Evolutionary conservation across 1,140 invertebrate species (phyloP), one percentile per base, ranked within the genome.

Genomic region (Drosophila suzukii): DNA sequence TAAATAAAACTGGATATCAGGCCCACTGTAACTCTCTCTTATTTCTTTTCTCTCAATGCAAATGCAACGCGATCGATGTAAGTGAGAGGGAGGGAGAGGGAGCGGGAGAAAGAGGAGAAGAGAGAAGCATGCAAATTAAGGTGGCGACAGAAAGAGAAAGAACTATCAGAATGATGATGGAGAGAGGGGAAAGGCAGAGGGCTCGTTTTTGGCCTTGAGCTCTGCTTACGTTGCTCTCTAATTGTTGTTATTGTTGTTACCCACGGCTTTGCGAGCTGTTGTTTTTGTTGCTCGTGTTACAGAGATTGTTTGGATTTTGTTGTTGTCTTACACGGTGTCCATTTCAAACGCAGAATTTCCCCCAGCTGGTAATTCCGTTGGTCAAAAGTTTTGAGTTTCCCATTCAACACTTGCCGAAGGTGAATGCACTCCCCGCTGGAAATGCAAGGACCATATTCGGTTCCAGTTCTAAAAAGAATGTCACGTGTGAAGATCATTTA

Each of bases 261-360:
- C 12, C 34, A 13, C 20, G 15, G 46, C 27, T 17, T 34, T 49
- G 50, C 34, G 46, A 50, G 34, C 34, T 32, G 17, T 61, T 61
- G 62, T 30, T 60, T 59, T 20, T 20, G 8, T 32, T 38, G 57
- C 34, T 51, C 32, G 11, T 32, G 13, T 43, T 51, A 36, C 58
- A 61, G 34, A 12, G 24, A 32, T 32, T 12, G 39, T 32, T 13
- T 47, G 47, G 20, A 38, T 20, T 20, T 38, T 30, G 12, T 49
- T 17, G 20, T 30, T 12, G 32, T n/a, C 30, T 36, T 30, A 17
- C 44, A 47, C 12, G 13, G 62, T 66, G 44, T 46, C 38, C 32
- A 65, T 66, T 68, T 41, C 63, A 51, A 51, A 51, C 30, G 30
- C 46, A 63, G 65, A 68, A 67, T 44, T 66, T n/a, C 15, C 30